Percentiles rank a stretch among this genome's conserved stretches.
These are phyloP conservation scores for Solea senegalensis DNA, from an alignment of 2,113 vertebrate genomes.

Conservation along the genomic window DNA sequence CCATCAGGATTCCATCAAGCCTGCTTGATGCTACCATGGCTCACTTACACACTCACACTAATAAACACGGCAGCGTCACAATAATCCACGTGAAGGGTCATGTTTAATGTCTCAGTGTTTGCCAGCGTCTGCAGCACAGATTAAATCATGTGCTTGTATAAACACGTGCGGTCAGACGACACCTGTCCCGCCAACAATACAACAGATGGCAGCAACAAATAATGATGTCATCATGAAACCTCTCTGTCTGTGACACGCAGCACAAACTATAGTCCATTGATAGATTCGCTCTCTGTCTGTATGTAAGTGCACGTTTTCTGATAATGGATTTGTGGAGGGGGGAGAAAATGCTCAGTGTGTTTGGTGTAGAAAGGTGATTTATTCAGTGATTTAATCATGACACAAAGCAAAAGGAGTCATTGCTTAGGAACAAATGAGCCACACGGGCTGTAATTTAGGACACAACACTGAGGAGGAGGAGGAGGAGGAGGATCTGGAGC, in stretches of 20 bases:
- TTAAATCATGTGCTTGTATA: conserved; percentile 38
- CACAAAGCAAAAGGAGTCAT: neutral
- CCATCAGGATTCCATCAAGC: too few relatives aligned
- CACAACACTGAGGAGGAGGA: neutral
- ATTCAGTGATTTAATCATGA: conserved; percentile 19
- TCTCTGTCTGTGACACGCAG: conserved; percentile 29
- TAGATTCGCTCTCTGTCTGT: conserved; percentile 60
- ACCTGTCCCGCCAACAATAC: conserved; percentile 68
- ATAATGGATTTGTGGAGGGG: conserved; percentile 30
- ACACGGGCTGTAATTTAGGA: neutral
- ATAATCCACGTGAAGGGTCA: conserved; percentile 18
- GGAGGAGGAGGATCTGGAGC: neutral
- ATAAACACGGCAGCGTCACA: conserved; percentile 18
- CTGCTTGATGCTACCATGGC: too few relatives aligned
- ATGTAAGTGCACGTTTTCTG: conserved; percentile 27
- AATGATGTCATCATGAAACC: conserved; percentile 52
- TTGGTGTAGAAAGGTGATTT: conserved; percentile 17
- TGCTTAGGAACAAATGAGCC: conserved; percentile 9
- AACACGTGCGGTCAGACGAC: conserved; percentile 53
- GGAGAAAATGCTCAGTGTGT: conserved; percentile 37
- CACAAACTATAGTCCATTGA: conserved; percentile 37
- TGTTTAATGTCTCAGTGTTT: conserved; percentile 34
- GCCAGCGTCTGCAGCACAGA: conserved; percentile 34
- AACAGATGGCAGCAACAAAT: conserved; percentile 63
- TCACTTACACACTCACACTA: conserved; percentile 13